Base-by-base conservation (phyloP, 1,140 invertebrate genomes). In the Campodea augens region DNA sequence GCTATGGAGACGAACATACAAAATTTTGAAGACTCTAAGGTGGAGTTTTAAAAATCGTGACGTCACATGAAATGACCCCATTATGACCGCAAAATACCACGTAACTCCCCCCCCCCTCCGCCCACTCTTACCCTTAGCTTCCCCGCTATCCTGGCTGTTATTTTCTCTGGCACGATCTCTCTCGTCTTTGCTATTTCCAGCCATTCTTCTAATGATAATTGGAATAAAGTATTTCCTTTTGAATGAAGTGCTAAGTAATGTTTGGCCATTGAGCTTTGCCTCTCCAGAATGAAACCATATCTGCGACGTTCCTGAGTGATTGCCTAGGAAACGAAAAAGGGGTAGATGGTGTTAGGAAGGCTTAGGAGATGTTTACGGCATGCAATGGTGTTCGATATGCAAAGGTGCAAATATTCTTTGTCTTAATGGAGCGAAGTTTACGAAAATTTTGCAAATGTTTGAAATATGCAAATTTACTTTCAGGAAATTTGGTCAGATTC, bases 281-380 rank as follows among this genome's bases (percentile, higher is more conserved):
- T 71, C 60, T 92, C 87, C 52, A 95, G 66, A 15, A 93, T 81
- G 60, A 92, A 93, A 38, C 89, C 88, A 61, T 92, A 92, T 52
- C 87, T 75, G 46, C 87, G 72, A 49, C 89, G 71, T 62, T 95
- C 88, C 64, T 95, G 88, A 29, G 86, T 85, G 74, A 92, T 81
- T 29, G 88, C 88, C 87, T 93, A 60, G 24, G 59, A 60, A 49
- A 52, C 54, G 54, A 52, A 50, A 41, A 38, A 21, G 41, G n/a
- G n/a, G n/a, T n/a, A n/a, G n/a, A n/a, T n/a, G n/a, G n/a, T n/a
- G n/a, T n/a, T n/a, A n/a, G n/a, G n/a, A n/a, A n/a, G n/a, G n/a
- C n/a, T n/a, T n/a, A n/a, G n/a, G n/a, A n/a, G n/a, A n/a, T n/a
- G n/a, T n/a, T n/a, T n/a, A n/a, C n/a, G n/a, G n/a, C n/a, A n/a